These are phyloP conservation scores for Brachionus calyciflorus DNA, from an alignment of 1,140 invertebrate genomes.

Conservation along the genomic window DNA sequence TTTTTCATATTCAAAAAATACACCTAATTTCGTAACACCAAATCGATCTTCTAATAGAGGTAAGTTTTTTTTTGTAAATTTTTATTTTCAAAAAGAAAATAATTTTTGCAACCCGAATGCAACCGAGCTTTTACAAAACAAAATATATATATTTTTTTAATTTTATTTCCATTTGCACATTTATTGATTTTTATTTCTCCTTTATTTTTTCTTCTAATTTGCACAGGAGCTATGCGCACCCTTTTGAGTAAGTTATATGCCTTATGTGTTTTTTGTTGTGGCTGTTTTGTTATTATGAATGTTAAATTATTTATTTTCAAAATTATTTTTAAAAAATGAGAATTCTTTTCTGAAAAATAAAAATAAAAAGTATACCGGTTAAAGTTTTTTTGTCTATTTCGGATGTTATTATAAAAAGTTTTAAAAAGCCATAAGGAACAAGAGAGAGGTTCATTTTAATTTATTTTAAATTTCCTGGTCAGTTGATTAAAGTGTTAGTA, in stretches of 20 bases:
- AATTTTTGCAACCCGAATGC: too few species aligned
- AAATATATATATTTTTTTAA: not conserved
- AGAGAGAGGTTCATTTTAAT: too few species aligned
- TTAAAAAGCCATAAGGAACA: too few species aligned
- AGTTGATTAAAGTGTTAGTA: too few species aligned
- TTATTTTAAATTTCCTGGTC: too few species aligned
- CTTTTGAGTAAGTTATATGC: conserved; percentile 42
- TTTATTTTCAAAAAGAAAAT: too few species aligned
- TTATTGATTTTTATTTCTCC: conserved; percentile 24
- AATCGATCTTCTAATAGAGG: conserved; percentile 30
- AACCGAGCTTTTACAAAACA: too few species aligned
- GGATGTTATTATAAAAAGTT: too few species aligned
- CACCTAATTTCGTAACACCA: conserved; percentile 26
- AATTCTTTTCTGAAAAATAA: too few species aligned
- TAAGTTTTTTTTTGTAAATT: not conserved
- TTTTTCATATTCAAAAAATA: conserved; percentile 24
- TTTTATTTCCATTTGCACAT: not conserved
- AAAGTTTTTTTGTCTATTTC: too few species aligned
- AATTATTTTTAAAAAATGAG: too few species aligned
- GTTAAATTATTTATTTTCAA: not conserved
- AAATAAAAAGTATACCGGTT: too few species aligned
- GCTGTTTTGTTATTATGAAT: conserved; percentile 1
- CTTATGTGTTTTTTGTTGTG: conserved; percentile 9
- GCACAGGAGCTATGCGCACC: conserved; percentile 38
- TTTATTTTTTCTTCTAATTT: conserved; percentile 3